A percentile compares a stretch with the other conserved stretches of the same genome.
phyloP scores from a whole-genome alignment of 1,140 invertebrate genomes.

The Formica selysi region DNA sequence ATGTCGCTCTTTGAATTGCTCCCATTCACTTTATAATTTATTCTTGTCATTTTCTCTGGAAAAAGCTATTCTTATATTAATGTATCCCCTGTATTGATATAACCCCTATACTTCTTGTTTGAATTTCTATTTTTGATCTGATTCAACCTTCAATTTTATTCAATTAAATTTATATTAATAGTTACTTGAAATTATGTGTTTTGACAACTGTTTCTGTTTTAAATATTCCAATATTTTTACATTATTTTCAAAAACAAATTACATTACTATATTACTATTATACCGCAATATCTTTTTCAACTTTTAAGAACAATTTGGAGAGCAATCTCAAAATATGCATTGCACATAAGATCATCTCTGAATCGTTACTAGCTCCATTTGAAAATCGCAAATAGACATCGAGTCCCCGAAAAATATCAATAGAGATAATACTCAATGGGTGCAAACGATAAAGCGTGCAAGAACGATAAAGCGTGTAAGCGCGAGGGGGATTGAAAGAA shows the following conservation, averaged over 20 bases:
- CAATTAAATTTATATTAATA: background rate
- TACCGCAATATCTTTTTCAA: background rate
- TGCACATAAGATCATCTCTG: background rate
- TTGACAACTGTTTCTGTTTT: too few relatives aligned
- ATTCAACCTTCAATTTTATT: background rate
- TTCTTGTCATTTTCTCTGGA: background rate
- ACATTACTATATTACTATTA: background rate
- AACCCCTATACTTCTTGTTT: background rate
- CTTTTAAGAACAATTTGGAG: too few relatives aligned
- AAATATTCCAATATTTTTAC: background rate
- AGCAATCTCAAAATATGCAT: background rate
- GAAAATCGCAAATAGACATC: constrained; percentile 9
- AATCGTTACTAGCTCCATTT: background rate
- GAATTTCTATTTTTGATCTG: background rate
- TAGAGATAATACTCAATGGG: constrained; percentile 34
- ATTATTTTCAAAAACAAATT: background rate
- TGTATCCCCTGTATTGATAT: background rate
- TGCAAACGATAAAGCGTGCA: constrained; percentile 42
- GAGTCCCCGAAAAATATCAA: background rate
- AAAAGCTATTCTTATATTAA: background rate
- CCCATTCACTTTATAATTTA: background rate
- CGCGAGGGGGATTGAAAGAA: constrained; percentile 29
- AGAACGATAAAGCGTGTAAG: background rate
- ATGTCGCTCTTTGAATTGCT: constrained; percentile 2
- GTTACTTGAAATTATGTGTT: background rate